These are phyloP conservation scores for Thamnophis sirtalis DNA, from an alignment of 2,113 vertebrate genomes.

Conservation along the genomic window DNA sequence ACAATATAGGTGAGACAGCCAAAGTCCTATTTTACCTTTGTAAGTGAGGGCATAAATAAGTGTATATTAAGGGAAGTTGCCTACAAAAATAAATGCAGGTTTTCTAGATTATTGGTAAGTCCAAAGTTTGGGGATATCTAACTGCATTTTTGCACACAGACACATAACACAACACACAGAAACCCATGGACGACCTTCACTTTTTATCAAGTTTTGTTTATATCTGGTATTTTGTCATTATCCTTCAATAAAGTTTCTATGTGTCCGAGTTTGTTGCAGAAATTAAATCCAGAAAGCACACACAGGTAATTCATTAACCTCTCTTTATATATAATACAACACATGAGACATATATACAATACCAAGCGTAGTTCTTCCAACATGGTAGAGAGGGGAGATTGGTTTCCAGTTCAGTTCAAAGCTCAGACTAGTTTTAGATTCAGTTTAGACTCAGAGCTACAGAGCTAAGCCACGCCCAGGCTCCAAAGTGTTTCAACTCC, in stretches of 20 bases:
- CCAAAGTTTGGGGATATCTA: neutral
- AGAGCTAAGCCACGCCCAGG: too few species aligned
- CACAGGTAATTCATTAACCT: too few species aligned
- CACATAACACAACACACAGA: neutral
- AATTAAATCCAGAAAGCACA: too few species aligned
- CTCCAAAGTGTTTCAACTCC: too few species aligned
- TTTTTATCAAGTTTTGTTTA: neutral
- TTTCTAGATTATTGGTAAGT: neutral
- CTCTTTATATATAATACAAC: too few species aligned
- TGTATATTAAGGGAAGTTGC: neutral
- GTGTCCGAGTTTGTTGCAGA: too few species aligned
- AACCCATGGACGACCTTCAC: neutral
- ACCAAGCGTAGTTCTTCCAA: too few species aligned
- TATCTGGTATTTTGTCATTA: neutral
- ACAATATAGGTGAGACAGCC: neutral
- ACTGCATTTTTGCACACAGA: neutral
- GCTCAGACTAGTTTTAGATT: too few species aligned
- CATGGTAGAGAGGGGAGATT: too few species aligned
- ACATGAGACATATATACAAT: too few species aligned
- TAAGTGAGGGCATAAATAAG: neutral
- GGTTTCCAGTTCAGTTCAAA: too few species aligned
- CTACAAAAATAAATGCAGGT: neutral
- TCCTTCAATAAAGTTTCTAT: neutral
- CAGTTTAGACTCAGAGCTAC: too few species aligned
- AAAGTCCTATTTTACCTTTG: neutral